phyloP scores from a whole-genome alignment of 1,140 invertebrate genomes.

The Vollenhovia emeryi region DNA sequence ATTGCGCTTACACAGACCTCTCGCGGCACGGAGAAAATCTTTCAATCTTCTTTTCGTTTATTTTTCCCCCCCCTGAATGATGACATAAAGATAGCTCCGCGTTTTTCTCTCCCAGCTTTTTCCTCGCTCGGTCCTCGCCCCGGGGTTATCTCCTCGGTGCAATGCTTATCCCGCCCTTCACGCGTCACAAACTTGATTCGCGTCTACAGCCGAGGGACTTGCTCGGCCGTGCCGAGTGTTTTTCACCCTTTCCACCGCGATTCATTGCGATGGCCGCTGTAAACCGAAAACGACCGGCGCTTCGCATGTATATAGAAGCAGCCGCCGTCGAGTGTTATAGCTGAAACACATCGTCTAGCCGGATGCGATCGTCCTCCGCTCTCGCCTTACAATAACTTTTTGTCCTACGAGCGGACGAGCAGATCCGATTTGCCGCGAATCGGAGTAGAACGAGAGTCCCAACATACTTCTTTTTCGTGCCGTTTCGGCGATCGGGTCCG shows the following conservation, averaged over 20 bases:
- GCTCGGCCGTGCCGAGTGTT: slow-evolving; percentile 33
- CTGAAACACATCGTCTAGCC: slow-evolving; percentile 29
- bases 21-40: background rate
- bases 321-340: background rate
- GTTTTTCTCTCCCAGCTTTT: slow-evolving; percentile 8
- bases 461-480: background rate
- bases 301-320: too few relatives aligned
- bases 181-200: slow-evolving; percentile 55
- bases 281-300: slow-evolving; percentile 58
- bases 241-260: slow-evolving; percentile 53
- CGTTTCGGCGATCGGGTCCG: background rate
- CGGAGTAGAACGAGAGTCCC: background rate
- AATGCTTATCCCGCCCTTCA: slow-evolving; percentile 47
- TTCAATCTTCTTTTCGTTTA: background rate
- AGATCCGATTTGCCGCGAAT: background rate
- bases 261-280: slow-evolving; percentile 66
- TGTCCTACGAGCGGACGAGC: slow-evolving; percentile 1
- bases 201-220: slow-evolving; percentile 35
- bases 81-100: background rate
- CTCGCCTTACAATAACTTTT: slow-evolving; percentile 16
- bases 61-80: background rate
- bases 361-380: background rate
- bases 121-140: background rate
- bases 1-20: background rate
- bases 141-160: slow-evolving; percentile 29